phyloP scores from a whole-genome alignment of 2,888 invertebrate genomes.

The Diarsia rubi region DNA sequence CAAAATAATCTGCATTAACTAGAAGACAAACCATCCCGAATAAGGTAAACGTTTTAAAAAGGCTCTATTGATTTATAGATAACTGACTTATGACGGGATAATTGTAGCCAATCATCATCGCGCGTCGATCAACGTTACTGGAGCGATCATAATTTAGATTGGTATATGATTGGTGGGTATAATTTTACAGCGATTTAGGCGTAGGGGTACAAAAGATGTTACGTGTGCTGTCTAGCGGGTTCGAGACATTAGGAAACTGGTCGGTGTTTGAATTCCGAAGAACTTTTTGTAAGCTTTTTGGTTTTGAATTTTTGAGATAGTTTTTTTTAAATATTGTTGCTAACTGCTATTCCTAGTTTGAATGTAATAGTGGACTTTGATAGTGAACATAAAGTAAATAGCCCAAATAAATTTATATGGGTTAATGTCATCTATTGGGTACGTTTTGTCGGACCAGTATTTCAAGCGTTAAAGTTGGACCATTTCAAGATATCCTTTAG shows the following conservation, averaged over 20 bases:
- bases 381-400: too few species aligned
- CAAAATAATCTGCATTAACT: constrained; percentile 16
- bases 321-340: not conserved
- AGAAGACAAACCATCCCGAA: constrained; percentile 31
- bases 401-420: too few species aligned
- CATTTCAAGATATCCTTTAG: not conserved
- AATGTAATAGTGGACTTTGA: not conserved
- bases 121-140: constrained; percentile 64
- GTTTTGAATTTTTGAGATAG: not conserved
- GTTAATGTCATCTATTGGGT: too few species aligned
- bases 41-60: constrained; percentile 57
- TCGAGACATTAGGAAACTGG: constrained; percentile 37
- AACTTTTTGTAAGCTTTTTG: constrained; percentile 24
- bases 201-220: constrained; percentile 55
- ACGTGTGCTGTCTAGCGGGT: constrained; percentile 37
- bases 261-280: constrained; percentile 33
- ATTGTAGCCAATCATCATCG: constrained; percentile 75
- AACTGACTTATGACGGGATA: constrained; percentile 74
- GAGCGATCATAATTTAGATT: constrained; percentile 67
- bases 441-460: not conserved
- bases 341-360: not conserved
- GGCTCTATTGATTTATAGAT: constrained; percentile 79
- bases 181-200: constrained; percentile 67
- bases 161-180: constrained; percentile 65
- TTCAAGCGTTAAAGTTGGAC: not conserved